Evolutionary conservation across 1,140 invertebrate species (phyloP), one percentile per base, ranked within the genome.

Genomic region (Chrysopa pallens): DNA sequence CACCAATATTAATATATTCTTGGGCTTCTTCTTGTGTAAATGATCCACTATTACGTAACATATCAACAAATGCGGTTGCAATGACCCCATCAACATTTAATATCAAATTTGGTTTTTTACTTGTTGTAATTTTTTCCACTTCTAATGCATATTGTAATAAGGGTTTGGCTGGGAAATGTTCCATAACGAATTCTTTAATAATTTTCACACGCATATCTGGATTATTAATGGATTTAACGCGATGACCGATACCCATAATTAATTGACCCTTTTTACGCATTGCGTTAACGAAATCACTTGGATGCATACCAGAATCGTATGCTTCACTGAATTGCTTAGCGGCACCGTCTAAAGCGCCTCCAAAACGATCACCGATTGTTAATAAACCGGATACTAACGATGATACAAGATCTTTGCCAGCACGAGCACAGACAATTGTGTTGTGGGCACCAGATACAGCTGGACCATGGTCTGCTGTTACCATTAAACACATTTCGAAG

Each of bases 371-470:
- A 39, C 95, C 95, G 63, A 99, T 98, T 7, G 96, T 99, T 5
- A 99, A 69, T 11, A 99, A 71, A 27, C 96, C 96, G 49, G 92
- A 96, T 7, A 93, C 88, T 1, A 93, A 62, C 17, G 88, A 94
- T 2, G 94, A 98, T 37, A 99, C 89, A 15, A 98, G 73, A 74
- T 99, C 95, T 69, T 99, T 99, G 13, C 96, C 96, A 38, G 96
- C 96, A 47, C 96, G 66, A 2, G 96, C 94, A 57, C 93, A 97
- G 6, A 99, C 96, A 61, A 99, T 98, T 11, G 95, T 98, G 61
- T 99, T 99, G 60, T 98, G 95, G 0, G 95, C 95, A 12, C 95
- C 96, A 7, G 90, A 95, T 0, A 99, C 96, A 8, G 95, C 96
- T 0, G 96, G 95, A 17, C 95, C 96, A 61, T 98, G 96, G 69